Percentiles rank a stretch among this genome's conserved stretches.
Conservation (phyloP, 2,113 vertebrate species). For the Rhinopomastus cyanomelas region DNA sequence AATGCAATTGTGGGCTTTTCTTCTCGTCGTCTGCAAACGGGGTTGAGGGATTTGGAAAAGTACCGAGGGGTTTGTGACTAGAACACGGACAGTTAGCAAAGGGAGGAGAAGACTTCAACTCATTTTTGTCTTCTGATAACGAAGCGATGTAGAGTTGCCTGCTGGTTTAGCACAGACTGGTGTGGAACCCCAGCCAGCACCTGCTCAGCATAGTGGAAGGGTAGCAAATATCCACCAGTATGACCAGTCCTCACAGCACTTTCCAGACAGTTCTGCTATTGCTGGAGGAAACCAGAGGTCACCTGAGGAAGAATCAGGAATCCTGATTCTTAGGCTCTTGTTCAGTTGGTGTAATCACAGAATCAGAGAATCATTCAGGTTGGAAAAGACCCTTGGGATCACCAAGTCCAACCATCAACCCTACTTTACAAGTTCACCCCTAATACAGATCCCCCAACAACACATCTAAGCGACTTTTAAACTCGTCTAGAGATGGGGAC, state of each 20-base stretch:
- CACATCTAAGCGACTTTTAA: too few relatives aligned
- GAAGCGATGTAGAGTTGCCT: background rate
- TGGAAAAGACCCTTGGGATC: too few relatives aligned
- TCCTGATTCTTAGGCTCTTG: background rate
- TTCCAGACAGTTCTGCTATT: background rate
- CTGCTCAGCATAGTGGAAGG: background rate
- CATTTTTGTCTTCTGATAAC: background rate
- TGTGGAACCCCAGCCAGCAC: background rate
- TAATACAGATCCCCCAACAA: too few relatives aligned
- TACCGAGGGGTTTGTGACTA: background rate
- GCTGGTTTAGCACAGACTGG: accelerated
- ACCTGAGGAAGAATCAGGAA: background rate
- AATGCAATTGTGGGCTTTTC: background rate
- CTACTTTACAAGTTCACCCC: too few relatives aligned
- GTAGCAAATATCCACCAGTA: background rate
- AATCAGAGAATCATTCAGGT: too few relatives aligned
- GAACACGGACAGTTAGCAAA: background rate
- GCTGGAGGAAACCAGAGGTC: background rate
- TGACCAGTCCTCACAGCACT: background rate
- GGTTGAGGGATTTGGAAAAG: background rate
- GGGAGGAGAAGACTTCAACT: background rate
- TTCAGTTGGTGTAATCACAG: background rate
- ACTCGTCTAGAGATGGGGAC: too few relatives aligned
- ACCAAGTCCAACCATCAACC: too few relatives aligned
- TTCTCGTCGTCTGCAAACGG: background rate